Percentiles rank a stretch among this genome's conserved stretches.
phyloP scores from a whole-genome alignment of 2,888 invertebrate genomes.

The Hedya salicella region DNA sequence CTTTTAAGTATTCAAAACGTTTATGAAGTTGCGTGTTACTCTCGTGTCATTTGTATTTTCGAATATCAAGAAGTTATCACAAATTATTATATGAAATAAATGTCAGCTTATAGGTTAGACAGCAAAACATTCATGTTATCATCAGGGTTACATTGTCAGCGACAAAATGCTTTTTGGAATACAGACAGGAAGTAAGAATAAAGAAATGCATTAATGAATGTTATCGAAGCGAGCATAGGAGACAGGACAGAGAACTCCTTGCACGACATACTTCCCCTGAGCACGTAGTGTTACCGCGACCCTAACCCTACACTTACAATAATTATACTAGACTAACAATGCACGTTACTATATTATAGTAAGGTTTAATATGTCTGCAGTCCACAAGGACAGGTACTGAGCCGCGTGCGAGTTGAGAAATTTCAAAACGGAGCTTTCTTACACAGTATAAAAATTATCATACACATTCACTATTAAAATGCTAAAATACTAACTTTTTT shows the following conservation, averaged over 20 bases:
- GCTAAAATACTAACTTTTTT: slow-evolving; percentile 35
- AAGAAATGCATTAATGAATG: slow-evolving; percentile 74
- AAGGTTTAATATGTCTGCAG: slow-evolving; percentile 69
- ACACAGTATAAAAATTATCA: slow-evolving; percentile 61
- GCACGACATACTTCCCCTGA: slow-evolving; percentile 63
- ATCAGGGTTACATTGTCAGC: slow-evolving; percentile 49
- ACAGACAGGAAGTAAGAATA: slow-evolving; percentile 58
- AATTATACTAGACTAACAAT: slow-evolving; percentile 81
- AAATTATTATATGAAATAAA: slow-evolving; percentile 41
- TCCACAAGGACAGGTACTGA: slow-evolving; percentile 76
- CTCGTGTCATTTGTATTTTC: slow-evolving; percentile 21
- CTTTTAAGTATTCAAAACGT: slow-evolving; percentile 29
- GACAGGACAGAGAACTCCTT: slow-evolving; percentile 69
- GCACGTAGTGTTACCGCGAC: slow-evolving; percentile 69
- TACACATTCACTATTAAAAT: slow-evolving; percentile 62
- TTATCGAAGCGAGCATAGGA: slow-evolving; percentile 75
- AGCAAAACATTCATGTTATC: slow-evolving; percentile 40
- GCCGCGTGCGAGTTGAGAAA: slow-evolving; percentile 73
- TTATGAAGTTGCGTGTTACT: slow-evolving; percentile 33
- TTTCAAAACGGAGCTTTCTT: slow-evolving; percentile 62
- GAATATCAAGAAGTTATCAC: slow-evolving; percentile 40
- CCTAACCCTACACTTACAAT: slow-evolving; percentile 79
- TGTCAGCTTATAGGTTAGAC: slow-evolving; percentile 42
- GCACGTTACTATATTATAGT: slow-evolving; percentile 75
- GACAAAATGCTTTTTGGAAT: slow-evolving; percentile 57